These are phyloP conservation scores for Frankliniella fusca DNA, from an alignment of 2,888 invertebrate species.

Conservation along the genomic window DNA sequence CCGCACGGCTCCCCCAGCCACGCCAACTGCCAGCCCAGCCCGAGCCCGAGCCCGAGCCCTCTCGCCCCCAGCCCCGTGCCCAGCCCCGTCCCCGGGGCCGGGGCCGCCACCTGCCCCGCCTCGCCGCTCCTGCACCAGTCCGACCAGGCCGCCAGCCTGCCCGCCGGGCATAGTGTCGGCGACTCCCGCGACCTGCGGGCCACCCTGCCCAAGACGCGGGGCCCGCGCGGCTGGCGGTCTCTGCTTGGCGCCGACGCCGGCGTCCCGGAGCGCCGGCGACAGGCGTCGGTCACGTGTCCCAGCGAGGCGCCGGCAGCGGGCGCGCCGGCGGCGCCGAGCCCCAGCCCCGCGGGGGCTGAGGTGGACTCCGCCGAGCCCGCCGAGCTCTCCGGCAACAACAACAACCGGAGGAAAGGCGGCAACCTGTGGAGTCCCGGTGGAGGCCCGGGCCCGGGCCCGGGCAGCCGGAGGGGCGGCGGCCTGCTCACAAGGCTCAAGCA, in stretches of 20 bases:
- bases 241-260: slow-evolving; percentile 1
- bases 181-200: not conserved
- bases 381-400: slow-evolving; percentile 2
- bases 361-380: not conserved
- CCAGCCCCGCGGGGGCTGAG: not conserved
- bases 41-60: not conserved
- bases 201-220: slow-evolving; percentile 13
- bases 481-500: slow-evolving; percentile 11
- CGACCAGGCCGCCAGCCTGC: not conserved
- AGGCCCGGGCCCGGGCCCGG: not conserved
- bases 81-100: not conserved
- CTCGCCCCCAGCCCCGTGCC: not conserved
- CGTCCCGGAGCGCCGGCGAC: not conserved
- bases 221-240: not conserved
- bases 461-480: slow-evolving; percentile 5
- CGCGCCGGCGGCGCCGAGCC: too few relatives aligned
- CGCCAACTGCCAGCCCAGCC: not conserved
- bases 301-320: not conserved
- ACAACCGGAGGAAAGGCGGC: not conserved
- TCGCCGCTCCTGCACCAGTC: slow-evolving; percentile 9
- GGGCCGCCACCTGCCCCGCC: not conserved
- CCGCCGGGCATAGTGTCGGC: not conserved
- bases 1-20: too few relatives aligned
- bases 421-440: slow-evolving; percentile 11
- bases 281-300: not conserved